Evolutionary conservation across 2,797 vertebrate species (phyloP).

Genomic region (Moxostoma hubbsi): DNA sequence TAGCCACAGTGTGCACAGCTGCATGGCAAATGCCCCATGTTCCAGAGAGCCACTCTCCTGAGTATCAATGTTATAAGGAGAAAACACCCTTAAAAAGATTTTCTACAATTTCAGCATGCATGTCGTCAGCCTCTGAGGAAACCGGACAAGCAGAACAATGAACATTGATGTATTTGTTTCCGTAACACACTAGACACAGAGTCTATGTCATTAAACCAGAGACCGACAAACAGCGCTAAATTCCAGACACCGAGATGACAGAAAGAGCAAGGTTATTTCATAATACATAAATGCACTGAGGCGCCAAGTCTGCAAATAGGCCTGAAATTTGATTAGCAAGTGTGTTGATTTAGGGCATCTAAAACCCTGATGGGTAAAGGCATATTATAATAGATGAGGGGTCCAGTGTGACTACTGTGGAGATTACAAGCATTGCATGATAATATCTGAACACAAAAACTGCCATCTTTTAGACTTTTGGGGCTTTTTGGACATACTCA

Average conservation of each 20-base stretch:
- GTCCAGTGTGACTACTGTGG: conserved; percentile 3
- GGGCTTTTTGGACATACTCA: neutral
- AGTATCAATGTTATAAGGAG: conserved; percentile 6
- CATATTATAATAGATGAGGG: conserved; percentile 8
- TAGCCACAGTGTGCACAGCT: conserved; percentile 21
- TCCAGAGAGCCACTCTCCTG: conserved; percentile 21
- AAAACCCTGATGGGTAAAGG: conserved; percentile 2
- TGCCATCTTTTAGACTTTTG: neutral
- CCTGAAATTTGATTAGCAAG: conserved; percentile 21
- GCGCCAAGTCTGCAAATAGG: conserved; percentile 10
- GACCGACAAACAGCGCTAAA: neutral
- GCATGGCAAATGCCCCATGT: conserved; percentile 23
- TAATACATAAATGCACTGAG: neutral
- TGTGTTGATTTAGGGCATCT: neutral
- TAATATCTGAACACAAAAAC: conserved; percentile 44
- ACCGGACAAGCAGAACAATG: conserved; percentile 11
- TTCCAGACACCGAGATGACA: conserved; percentile 2
- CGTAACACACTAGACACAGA: neutral
- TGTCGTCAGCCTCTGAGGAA: conserved; percentile 39
- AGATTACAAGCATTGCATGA: conserved; percentile 38
- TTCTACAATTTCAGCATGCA: conserved; percentile 26
- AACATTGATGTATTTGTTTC: neutral
- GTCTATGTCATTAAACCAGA: neutral
- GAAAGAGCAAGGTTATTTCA: neutral
- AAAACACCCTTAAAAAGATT: conserved; percentile 53